Conservation (phyloP, 2,797 vertebrate species). For the Chaetophractus vellerosus region DNA sequence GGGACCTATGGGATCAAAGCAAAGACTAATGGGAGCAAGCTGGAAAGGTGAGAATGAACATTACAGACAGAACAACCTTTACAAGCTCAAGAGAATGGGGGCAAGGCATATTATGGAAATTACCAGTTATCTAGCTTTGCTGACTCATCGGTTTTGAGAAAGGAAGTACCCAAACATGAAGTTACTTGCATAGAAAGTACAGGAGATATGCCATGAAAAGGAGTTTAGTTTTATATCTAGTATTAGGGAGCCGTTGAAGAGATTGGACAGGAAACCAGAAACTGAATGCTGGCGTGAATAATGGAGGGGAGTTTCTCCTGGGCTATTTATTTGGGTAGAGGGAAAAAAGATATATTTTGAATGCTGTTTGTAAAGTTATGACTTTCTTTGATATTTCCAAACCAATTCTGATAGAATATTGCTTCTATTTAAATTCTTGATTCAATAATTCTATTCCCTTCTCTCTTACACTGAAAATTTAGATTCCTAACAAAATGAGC, state of each 20-base stretch:
- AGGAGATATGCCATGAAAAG: not conserved
- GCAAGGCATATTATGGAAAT: not conserved
- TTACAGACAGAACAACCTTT: not conserved
- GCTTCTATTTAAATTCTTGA: not conserved
- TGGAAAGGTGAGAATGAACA: too few relatives aligned
- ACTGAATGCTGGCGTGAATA: not conserved
- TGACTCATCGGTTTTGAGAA: not conserved
- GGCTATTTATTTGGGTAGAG: not conserved
- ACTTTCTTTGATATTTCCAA: not conserved
- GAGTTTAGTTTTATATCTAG: not conserved
- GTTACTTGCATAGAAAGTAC: not conserved
- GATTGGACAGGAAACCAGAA: not conserved
- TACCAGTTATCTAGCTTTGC: not conserved
- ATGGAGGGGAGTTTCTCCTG: not conserved
- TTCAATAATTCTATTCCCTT: not conserved
- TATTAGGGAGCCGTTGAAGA: not conserved
- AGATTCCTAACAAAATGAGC: slow-evolving; percentile 20
- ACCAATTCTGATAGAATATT: not conserved
- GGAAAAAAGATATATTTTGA: not conserved
- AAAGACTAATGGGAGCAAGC: not conserved
- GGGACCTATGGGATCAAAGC: not conserved
- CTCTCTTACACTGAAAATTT: not conserved
- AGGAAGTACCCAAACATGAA: not conserved
- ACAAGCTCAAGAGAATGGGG: not conserved
- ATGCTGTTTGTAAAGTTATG: not conserved